A percentile compares a stretch with the other conserved stretches of the same genome.
Evolutionary conservation across 2,797 vertebrate species (phyloP).

Genomic region (Poecilia velifera): DNA sequence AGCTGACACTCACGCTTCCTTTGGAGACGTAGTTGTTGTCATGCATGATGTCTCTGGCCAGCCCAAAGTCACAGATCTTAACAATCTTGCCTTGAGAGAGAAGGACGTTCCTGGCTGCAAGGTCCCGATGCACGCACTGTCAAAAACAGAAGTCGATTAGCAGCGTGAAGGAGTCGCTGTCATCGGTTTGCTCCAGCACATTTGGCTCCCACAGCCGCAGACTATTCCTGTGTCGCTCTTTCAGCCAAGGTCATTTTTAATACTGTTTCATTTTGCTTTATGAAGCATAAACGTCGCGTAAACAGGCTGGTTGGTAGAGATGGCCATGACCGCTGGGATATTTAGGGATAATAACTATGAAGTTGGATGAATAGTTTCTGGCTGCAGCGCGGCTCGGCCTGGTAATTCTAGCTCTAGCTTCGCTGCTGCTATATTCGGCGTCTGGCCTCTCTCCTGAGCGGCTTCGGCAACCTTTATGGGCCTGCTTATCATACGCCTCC

Average conservation of each 20-base stretch:
- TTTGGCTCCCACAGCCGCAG: conserved; percentile 23
- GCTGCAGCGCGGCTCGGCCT: conserved; percentile 53
- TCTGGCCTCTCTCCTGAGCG: conserved; percentile 60
- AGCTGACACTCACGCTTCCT: conserved; percentile 89
- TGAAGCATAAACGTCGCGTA: conserved; percentile 61
- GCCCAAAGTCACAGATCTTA: conserved; percentile 98
- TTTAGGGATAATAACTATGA: conserved; percentile 79
- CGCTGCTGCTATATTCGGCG: conserved; percentile 68
- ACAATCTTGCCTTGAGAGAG: conserved; percentile 98
- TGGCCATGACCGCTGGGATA: conserved; percentile 68
- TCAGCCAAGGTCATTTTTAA: conserved; percentile 55
- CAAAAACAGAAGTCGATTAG: conserved; percentile 4
- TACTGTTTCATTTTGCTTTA: conserved; percentile 58
- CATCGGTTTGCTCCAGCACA: conserved; percentile 7
- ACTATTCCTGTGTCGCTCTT: conserved; percentile 52
- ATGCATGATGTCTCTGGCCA: conserved; percentile 99
- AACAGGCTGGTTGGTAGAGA: conserved; percentile 66
- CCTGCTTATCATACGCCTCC: conserved; percentile 69
- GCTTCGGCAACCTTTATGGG: conserved; percentile 57
- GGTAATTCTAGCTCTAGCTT: conserved; percentile 73
- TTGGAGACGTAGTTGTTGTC: conserved; percentile 99
- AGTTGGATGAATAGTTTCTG: conserved; percentile 67
- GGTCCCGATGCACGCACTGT: conserved; percentile 97
- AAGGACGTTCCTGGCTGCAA: conserved; percentile 97
- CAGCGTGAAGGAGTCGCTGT: conserved; percentile 10